Conservation (phyloP, 2,113 vertebrate genomes). For the Bungarus multicinctus region DNA sequence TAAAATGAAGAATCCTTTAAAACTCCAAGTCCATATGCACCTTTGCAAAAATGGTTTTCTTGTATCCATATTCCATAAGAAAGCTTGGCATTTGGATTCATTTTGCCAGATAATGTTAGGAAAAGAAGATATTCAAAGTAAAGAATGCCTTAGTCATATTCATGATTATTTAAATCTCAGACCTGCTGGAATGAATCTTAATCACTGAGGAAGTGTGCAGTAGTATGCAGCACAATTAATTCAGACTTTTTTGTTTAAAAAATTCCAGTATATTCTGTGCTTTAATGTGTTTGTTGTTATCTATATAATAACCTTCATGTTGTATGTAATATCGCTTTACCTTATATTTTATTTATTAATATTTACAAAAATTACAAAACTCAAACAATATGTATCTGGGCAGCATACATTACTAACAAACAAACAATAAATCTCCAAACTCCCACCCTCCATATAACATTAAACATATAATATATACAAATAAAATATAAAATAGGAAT, state of each 20-base stretch:
- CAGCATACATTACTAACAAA: background rate
- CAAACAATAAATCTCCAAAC: background rate
- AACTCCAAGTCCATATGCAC: background rate
- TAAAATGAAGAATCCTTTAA: background rate
- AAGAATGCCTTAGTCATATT: background rate
- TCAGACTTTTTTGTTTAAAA: background rate
- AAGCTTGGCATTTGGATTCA: background rate
- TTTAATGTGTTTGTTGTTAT: background rate
- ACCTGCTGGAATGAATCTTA: background rate
- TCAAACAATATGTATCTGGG: background rate
- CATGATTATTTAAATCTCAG: background rate
- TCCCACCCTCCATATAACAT: background rate
- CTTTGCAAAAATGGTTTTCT: background rate
- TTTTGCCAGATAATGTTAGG: background rate
- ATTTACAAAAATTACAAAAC: background rate
- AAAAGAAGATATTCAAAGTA: background rate
- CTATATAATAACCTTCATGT: background rate
- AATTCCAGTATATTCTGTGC: background rate
- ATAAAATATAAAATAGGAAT: background rate
- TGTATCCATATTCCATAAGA: background rate
- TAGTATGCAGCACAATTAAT: background rate
- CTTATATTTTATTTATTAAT: background rate
- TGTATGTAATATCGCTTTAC: background rate
- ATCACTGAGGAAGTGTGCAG: background rate
- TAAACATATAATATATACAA: background rate